Conservation (phyloP, 2,888 invertebrate species). For the Hololepta plana region DNA sequence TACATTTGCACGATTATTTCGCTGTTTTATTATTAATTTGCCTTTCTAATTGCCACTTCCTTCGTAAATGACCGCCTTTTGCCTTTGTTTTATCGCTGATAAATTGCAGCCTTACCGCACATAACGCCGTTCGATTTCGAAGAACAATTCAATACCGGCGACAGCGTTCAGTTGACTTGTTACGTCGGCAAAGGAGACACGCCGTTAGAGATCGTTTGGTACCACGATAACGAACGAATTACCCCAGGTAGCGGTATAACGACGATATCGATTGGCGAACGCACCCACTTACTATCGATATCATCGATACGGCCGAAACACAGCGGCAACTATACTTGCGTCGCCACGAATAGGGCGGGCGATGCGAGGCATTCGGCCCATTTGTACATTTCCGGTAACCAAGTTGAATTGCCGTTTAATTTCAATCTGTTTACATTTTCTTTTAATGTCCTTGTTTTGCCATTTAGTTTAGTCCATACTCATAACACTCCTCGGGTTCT, state of each 20-base stretch:
- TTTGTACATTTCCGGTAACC: constrained; percentile 31
- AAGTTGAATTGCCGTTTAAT: constrained; percentile 10
- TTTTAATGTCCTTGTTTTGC: neutral
- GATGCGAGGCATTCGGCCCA: constrained; percentile 12
- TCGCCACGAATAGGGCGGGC: constrained; percentile 26
- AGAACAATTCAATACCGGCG: constrained; percentile 47
- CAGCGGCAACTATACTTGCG: constrained; percentile 35
- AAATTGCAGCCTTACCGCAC: constrained; percentile 34
- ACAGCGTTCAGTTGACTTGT: constrained; percentile 44
- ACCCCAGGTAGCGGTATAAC: constrained; percentile 28
- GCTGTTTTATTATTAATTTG: too few species aligned
- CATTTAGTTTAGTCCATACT: constrained; percentile 52
- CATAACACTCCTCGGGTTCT: too few species aligned
- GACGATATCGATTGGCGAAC: constrained; percentile 27
- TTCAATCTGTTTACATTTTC: constrained; percentile 4
- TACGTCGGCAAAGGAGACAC: constrained; percentile 52
- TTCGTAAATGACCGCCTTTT: constrained; percentile 2
- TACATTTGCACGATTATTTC: constrained; percentile 8
- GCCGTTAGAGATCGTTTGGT: constrained; percentile 53
- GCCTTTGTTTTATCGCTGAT: constrained; percentile 1
- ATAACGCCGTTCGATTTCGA: constrained; percentile 50
- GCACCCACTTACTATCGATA: constrained; percentile 35
- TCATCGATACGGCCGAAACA: constrained; percentile 33
- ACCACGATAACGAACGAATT: constrained; percentile 38
- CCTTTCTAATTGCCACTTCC: constrained; percentile 6